These are phyloP conservation scores for human (Homo sapiens) DNA, from an alignment of 2,113 vertebrate genomes.

Conservation along the genomic window GRCh38 chr5:79415501-79416000, in stretches of 20 bases:
- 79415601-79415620: neutral
- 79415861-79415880: neutral
- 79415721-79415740: neutral
- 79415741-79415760: neutral
- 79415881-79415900: neutral
- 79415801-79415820: neutral
- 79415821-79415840: neutral
- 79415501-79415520: neutral
- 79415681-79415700: conserved; percentile 45
- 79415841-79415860: neutral
- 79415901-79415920: neutral
- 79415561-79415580: neutral
- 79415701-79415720: conserved; percentile 48
- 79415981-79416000: neutral
- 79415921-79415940: conserved; percentile 32
- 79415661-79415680: neutral
- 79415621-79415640: neutral
- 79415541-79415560: neutral
- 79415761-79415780: conserved; percentile 25
- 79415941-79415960: neutral
- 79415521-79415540: neutral
- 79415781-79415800: neutral
- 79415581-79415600: neutral
- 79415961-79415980: neutral
- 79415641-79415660: neutral